Conservation (phyloP, 2,888 invertebrate species). For the Pecten maximus region DNA sequence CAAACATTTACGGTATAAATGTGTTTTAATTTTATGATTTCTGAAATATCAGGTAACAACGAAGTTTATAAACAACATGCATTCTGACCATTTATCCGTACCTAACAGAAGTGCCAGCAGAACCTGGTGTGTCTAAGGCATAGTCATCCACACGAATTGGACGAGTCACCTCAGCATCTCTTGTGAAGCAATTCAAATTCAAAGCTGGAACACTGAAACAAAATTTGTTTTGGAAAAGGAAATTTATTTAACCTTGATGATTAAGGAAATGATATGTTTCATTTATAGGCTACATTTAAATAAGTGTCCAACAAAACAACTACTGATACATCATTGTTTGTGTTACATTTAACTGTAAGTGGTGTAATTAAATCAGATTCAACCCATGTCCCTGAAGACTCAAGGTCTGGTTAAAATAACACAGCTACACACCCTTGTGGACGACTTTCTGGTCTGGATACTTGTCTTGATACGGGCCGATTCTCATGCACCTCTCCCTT, state of each 20-base stretch:
- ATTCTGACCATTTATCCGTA: slow-evolving; percentile 50
- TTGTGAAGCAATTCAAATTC: slow-evolving; percentile 71
- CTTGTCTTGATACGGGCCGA: slow-evolving; percentile 53
- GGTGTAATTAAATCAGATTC: neutral
- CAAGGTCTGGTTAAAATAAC: neutral
- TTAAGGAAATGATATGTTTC: neutral
- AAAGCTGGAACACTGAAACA: slow-evolving; percentile 70
- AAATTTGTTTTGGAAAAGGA: neutral
- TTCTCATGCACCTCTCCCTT: slow-evolving; percentile 65
- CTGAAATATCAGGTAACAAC: too few species aligned
- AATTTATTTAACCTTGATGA: neutral
- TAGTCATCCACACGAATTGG: slow-evolving; percentile 70
- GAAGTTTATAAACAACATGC: too few species aligned
- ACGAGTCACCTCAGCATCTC: slow-evolving; percentile 66
- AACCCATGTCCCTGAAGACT: neutral
- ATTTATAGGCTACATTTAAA: neutral
- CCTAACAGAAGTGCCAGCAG: slow-evolving; percentile 75
- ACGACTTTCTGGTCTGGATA: slow-evolving; percentile 50
- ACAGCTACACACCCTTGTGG: slow-evolving; percentile 58
- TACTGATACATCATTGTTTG: too few species aligned
- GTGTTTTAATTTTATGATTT: too few species aligned
- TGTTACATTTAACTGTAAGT: too few species aligned
- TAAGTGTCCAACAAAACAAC: too few species aligned
- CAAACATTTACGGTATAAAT: too few species aligned
- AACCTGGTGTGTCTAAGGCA: slow-evolving; percentile 65